A percentile compares a stretch with the other conserved stretches of the same genome.
phyloP scores from a whole-genome alignment of 2,888 invertebrate species.

The Dioctria linearis region DNA sequence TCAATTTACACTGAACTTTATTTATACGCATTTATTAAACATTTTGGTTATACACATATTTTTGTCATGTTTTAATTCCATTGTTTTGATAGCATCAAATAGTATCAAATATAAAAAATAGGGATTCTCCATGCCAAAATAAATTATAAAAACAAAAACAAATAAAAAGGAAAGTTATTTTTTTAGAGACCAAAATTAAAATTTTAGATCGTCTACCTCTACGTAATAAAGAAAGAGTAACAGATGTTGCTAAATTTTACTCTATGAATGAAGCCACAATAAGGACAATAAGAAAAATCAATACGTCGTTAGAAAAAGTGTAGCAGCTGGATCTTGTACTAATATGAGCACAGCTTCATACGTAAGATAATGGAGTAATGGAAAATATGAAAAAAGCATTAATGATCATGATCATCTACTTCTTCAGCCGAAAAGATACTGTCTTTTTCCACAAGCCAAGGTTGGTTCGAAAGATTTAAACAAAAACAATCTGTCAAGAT shows the following conservation, averaged over 20 bases:
- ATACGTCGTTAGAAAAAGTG: constrained; percentile 43
- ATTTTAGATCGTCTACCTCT: no score
- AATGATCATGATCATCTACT: constrained; percentile 1
- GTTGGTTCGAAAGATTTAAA: constrained; percentile 60
- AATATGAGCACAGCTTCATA: constrained; percentile 25
- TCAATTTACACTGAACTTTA: no score
- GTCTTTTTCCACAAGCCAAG: constrained; percentile 56
- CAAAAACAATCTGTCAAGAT: constrained; percentile 35
- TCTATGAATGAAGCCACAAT: no score
- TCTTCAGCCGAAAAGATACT: background rate
- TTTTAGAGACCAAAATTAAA: no score
- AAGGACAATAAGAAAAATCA: constrained; percentile 57
- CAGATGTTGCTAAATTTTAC: constrained; percentile 57
- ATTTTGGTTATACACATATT: no score
- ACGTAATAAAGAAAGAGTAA: background rate
- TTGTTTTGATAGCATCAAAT: no score
- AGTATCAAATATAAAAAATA: no score
- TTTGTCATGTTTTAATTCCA: no score
- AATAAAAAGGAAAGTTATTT: no score
- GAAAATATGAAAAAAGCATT: constrained; percentile 47
- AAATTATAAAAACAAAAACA: no score
- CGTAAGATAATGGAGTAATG: constrained; percentile 23
- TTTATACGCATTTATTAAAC: no score
- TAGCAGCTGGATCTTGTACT: constrained; percentile 32
- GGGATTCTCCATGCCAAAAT: no score